Base-by-base conservation (phyloP, 2,888 invertebrate genomes). In the Formica aserva region DNA sequence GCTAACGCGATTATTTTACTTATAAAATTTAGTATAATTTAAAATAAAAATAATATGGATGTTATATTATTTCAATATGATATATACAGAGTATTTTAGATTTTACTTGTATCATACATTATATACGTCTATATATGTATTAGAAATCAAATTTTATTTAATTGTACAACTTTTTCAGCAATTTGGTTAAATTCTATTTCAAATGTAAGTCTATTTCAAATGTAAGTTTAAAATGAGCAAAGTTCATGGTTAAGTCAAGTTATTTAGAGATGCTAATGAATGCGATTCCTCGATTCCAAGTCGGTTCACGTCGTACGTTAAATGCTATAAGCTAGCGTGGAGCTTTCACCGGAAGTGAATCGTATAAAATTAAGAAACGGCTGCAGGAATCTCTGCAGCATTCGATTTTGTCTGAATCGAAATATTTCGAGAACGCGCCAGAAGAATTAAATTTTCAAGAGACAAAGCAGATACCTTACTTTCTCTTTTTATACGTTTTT, bases 391-490 rank as follows among this genome's bases (percentile, higher is more conserved):
- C 69, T 45, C 41, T 11, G 82, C 48, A 77, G 57, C 85, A 87
- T 86, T 88, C 83, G 66, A 87, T 82, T 85, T 77, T 85, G 84
- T 86, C 82, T 82, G n/a, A 18, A 63, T 66, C 41, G 38, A 82
- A 86, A 87, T 77, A 82, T 77, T 32, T 62, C 57, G 22, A 75
- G 63, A 76, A 48, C 60, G 74, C 83, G 77, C 75, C 65, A 82
- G 66, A 32, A 81, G 74, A 41, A 69, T 48, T 67, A 83, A 83
- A 32, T 83, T 52, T 52, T 85, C 55, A 32, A 85, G 83, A 86
- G 83, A 88, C 90, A 90, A 90, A 84, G 81, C 88, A 87, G 83
- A 84, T 85, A 75, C 35, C 83, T 22, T 48, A 26, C 22, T 60
- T 18, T 69, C 32, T 69, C 26, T 60, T 82, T 55, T 22, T 75